Percentiles rank a stretch among this genome's conserved stretches.
phyloP scores from a whole-genome alignment of 2,888 invertebrate species.

The Periphyllus acericola region DNA sequence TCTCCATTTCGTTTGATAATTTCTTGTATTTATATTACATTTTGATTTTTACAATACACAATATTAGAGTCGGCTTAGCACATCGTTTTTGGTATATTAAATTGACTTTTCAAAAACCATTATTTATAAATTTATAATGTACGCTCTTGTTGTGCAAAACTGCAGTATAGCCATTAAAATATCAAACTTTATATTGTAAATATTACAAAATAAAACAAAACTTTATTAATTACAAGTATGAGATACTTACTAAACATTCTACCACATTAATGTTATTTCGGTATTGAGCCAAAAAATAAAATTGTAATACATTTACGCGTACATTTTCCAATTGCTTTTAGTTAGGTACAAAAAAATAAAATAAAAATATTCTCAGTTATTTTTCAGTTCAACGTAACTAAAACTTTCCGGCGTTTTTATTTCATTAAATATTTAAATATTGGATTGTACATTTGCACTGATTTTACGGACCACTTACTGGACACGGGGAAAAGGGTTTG shows the following conservation, averaged over 20 bases:
- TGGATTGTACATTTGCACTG: not conserved
- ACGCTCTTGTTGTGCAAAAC: not conserved
- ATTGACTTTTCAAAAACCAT: not conserved
- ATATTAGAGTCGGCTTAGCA: not conserved
- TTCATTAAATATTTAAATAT: slow-evolving; percentile 19
- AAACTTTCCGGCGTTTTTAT: slow-evolving; percentile 34
- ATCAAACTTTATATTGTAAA: not conserved
- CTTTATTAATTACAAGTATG: slow-evolving; percentile 2
- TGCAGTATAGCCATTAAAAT: not conserved
- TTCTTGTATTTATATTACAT: too few species aligned
- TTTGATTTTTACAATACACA: too few species aligned
- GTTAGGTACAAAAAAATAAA: not conserved
- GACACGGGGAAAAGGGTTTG: slow-evolving; percentile 8
- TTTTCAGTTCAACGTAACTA: not conserved
- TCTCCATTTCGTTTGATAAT: too few species aligned
- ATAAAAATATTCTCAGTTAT: slow-evolving; percentile 35
- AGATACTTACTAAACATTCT: not conserved
- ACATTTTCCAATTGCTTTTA: slow-evolving; percentile 1
- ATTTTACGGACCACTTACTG: slow-evolving; percentile 22
- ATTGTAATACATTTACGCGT: not conserved
- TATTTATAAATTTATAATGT: too few species aligned
- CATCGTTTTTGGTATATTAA: not conserved
- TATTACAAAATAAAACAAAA: not conserved
- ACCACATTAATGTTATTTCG: slow-evolving; percentile 18
- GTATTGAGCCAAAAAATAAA: slow-evolving; percentile 20